These are phyloP conservation scores for Drosophila kurseongensis DNA, from an alignment of 1,140 invertebrate species.

Conservation along the genomic window DNA sequence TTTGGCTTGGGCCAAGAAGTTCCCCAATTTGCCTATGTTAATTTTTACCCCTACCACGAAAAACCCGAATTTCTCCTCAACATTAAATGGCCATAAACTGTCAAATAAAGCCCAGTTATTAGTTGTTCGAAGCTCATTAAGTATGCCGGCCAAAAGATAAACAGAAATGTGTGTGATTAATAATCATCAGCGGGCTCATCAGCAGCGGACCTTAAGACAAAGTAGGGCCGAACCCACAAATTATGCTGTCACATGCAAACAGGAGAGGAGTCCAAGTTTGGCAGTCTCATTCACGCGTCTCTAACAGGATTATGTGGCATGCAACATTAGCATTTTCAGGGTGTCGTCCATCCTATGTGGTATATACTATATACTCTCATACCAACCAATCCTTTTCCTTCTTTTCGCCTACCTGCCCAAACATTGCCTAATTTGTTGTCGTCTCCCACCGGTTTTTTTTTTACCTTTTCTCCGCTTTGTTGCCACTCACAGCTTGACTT, in stretches of 20 bases:
- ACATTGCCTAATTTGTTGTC: slow-evolving; percentile 68
- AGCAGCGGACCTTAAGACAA: slow-evolving; percentile 40
- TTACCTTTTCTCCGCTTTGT: slow-evolving; percentile 55
- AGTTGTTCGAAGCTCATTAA: slow-evolving; percentile 73
- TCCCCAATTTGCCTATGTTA: slow-evolving; percentile 28
- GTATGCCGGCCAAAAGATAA: slow-evolving; percentile 59
- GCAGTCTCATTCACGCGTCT: slow-evolving; percentile 65
- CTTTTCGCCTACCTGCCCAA: slow-evolving; percentile 36
- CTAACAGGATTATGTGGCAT: slow-evolving; percentile 80
- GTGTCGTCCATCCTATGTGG: slow-evolving; percentile 4
- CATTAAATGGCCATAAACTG: slow-evolving; percentile 76
- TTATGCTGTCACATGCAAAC: slow-evolving; percentile 81
- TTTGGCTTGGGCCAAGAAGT: slow-evolving; percentile 28
- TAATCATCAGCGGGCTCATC: slow-evolving; percentile 50
- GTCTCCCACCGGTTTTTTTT: slow-evolving; percentile 8
- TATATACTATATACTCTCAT: slow-evolving; percentile 1
- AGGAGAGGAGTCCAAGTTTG: slow-evolving; percentile 20
- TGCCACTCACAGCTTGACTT: slow-evolving; percentile 48
- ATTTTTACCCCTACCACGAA: slow-evolving; percentile 23
- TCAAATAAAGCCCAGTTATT: slow-evolving; percentile 74
- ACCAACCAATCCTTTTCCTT: slow-evolving; percentile 35
- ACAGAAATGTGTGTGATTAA: slow-evolving; percentile 68
- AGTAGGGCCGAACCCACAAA: slow-evolving; percentile 65
- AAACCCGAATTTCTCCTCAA: slow-evolving; percentile 31
- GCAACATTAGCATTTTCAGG: slow-evolving; percentile 72